Evolutionary conservation across 2,888 invertebrate species (phyloP).

Genomic region (Acanthosepion pharaonis): DNA sequence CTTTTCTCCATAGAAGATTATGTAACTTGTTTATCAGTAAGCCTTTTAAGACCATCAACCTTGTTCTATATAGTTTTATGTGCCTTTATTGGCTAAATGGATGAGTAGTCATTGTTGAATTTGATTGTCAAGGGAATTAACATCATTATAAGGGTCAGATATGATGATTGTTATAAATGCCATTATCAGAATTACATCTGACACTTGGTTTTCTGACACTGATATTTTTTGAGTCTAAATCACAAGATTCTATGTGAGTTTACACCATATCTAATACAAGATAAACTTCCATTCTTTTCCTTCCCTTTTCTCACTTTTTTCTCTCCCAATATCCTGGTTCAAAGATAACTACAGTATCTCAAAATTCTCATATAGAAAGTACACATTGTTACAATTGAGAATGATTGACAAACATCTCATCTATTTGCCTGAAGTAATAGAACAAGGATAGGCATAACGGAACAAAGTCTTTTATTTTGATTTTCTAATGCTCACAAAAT

Average conservation of each 20-base stretch:
- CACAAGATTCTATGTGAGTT: neutral
- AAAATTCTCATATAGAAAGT: neutral
- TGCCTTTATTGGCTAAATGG: neutral
- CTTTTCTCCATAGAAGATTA: too few relatives aligned
- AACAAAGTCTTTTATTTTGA: neutral
- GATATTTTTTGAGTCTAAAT: neutral
- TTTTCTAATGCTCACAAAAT: neutral
- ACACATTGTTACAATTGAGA: neutral
- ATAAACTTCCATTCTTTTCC: neutral
- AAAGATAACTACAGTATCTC: neutral
- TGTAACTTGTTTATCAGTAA: too few relatives aligned
- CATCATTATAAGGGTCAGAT: neutral
- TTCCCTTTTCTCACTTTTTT: neutral
- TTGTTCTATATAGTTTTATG: neutral
- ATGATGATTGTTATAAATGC: neutral
- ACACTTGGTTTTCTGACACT: neutral
- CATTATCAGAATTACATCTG: neutral
- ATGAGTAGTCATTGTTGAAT: neutral
- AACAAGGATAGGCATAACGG: neutral
- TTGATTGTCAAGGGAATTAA: neutral
- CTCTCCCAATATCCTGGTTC: neutral
- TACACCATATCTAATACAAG: neutral
- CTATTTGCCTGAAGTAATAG: neutral
- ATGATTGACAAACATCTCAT: neutral
- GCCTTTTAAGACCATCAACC: too few relatives aligned